These are phyloP conservation scores for Cynoglossus semilaevis DNA, from an alignment of 2,113 vertebrate genomes.

Conservation along the genomic window DNA sequence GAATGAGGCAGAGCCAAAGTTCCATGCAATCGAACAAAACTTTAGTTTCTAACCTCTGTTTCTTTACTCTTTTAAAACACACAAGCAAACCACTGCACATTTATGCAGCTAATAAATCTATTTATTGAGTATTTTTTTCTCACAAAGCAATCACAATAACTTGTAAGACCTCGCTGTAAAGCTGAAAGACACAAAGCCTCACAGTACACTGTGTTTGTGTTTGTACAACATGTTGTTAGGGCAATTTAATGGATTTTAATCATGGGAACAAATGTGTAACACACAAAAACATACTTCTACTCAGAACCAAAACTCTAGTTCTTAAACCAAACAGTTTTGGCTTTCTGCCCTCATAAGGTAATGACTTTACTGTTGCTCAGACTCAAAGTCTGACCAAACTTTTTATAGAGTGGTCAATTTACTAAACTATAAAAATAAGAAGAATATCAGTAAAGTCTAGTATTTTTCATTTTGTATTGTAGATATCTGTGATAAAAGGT, in stretches of 20 bases:
- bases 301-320: too few species aligned
- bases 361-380: too few species aligned
- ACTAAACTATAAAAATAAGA: too few species aligned
- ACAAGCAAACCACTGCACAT: constrained; percentile 26
- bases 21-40: constrained; percentile 43
- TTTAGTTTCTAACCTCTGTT: constrained; percentile 44
- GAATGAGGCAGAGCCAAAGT: constrained; percentile 23
- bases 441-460: too few species aligned
- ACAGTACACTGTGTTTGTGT: constrained; percentile 7
- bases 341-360: too few species aligned
- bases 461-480: too few species aligned
- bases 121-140: constrained; percentile 56
- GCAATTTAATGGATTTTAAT: constrained; percentile 28
- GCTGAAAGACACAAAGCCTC: constrained; percentile 48
- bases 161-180: constrained; percentile 31
- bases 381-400: too few species aligned
- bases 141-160: constrained; percentile 43
- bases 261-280: constrained; percentile 11
- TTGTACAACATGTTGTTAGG: constrained; percentile 42
- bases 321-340: too few species aligned
- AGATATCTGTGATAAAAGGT: too few species aligned
- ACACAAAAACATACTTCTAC: too few species aligned
- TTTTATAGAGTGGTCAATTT: too few species aligned
- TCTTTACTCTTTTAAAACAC: constrained; percentile 34
- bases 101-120: constrained; percentile 55